Conservation (phyloP, 1,140 invertebrate genomes). For the Drosophila mojavensis region DNA sequence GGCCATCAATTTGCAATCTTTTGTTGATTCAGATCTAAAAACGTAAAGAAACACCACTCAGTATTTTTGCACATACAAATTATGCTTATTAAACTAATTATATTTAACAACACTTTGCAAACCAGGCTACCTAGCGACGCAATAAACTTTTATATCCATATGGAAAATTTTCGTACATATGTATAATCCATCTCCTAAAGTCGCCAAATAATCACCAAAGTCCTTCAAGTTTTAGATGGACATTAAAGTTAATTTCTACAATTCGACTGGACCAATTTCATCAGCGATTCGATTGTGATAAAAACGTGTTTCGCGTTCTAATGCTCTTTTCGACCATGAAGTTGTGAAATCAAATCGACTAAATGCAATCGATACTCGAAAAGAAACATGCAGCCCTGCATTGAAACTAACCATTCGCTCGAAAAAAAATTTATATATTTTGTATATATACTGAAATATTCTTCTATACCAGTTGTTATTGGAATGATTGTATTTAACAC, state of each 20-base stretch:
- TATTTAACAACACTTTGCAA: slow-evolving; percentile 9
- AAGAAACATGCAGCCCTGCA: slow-evolving; percentile 29
- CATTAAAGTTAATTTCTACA: neutral
- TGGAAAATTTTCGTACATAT: slow-evolving; percentile 9
- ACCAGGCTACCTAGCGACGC: slow-evolving; percentile 27
- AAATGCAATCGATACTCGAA: slow-evolving; percentile 33
- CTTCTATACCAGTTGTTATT: slow-evolving; percentile 9
- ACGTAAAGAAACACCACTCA: slow-evolving; percentile 36
- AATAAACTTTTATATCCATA: slow-evolving; percentile 25
- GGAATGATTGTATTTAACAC: slow-evolving; percentile 11
- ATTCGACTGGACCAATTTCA: slow-evolving; percentile 13
- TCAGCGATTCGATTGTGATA: slow-evolving; percentile 7
- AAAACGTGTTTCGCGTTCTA: slow-evolving; percentile 41
- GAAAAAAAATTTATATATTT: neutral
- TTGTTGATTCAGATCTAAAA: slow-evolving; percentile 45
- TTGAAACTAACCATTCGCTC: slow-evolving; percentile 13
- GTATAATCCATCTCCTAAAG: neutral
- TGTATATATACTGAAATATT: slow-evolving; percentile 6
- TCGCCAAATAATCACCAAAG: slow-evolving; percentile 5
- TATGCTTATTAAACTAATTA: slow-evolving; percentile 13
- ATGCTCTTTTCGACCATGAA: neutral
- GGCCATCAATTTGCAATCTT: slow-evolving; percentile 40
- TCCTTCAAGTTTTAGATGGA: neutral
- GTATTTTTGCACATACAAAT: slow-evolving; percentile 23
- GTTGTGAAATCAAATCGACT: slow-evolving; percentile 20